Conservation (phyloP, 2,113 vertebrate genomes). For the Oxyruncus cristatus region DNA sequence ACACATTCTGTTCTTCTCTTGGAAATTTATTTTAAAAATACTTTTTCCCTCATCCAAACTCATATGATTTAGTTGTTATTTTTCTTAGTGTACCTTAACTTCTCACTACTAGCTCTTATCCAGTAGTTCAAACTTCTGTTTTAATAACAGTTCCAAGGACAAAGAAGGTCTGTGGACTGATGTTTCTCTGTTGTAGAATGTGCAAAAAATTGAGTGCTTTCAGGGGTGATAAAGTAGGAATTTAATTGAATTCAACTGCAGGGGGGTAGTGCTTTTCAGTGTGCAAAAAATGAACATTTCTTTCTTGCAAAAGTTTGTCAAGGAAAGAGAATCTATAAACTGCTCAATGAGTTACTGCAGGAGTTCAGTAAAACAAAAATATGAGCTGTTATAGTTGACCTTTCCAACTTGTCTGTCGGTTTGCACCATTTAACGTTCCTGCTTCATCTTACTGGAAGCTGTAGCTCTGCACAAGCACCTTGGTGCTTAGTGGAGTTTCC, state of each 20-base stretch:
- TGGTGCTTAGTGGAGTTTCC: constrained; percentile 51
- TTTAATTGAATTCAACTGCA: neutral
- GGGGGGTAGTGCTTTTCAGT: neutral
- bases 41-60: neutral
- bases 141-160: neutral
- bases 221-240: neutral
- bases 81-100: neutral
- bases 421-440: constrained; percentile 39
- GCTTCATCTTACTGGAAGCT: constrained; percentile 64
- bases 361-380: neutral
- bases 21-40: neutral
- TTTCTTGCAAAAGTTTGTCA: neutral
- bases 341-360: neutral
- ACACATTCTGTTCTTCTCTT: neutral
- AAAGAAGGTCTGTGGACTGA: neutral
- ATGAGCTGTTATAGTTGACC: neutral
- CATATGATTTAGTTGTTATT: neutral
- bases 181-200: neutral
- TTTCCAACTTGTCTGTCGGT: neutral
- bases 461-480: constrained; percentile 19
- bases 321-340: neutral
- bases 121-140: neutral
- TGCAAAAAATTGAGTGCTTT: neutral
- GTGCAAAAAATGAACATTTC: neutral
- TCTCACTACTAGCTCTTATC: neutral